Evolutionary conservation across 92 coral and sea anemone species (phyloP), one percentile per base, ranked within the genome.

Genomic region (Zoanthus sociatus): DNA sequence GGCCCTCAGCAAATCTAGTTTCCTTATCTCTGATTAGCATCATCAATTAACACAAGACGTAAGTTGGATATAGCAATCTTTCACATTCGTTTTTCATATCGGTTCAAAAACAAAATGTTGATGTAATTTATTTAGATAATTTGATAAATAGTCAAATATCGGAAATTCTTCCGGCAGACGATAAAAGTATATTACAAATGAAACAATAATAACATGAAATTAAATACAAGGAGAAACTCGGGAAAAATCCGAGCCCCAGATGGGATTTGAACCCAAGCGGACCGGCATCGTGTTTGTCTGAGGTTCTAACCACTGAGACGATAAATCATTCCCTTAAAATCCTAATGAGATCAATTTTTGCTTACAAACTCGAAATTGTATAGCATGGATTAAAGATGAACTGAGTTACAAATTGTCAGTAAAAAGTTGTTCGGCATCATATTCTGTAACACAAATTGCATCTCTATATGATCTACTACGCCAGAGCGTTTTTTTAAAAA

Each of bases 121-220:
- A 63, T 17, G 8, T 5, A 63, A 5, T 10, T 12, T 63, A 17
- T n/a, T 17, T 9, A 6, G 5, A 17, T 16, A n/a, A 18, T 63
- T 63, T 75, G 16, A 48, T 32, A 75, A 46, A 32, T 70, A 47
- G 18, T 75, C 78, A 75, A 75, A 75, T 20, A 75, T n/a, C 58
- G 18, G 9, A n/a, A 32, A 75, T 31, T 56, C 9, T 75, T 45
- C 42, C 42, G 42, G 55, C 78, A 9, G 56, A 26, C 55, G 32
- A 45, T 73, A 73, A 45, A 30, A 67, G 26, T 26, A 26, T 26
- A 26, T 26, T 26, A 26, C 26, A 26, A 26, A 26, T 26, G 26
- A 26, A 26, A 26, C 26, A 26, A 26, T 26, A 26, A 26, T 26
- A 26, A 0, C 26, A 26, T 26, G 26, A 26, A 26, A 26, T 26